These are phyloP conservation scores for Sarcoramphus papa DNA, from an alignment of 2,797 vertebrate genomes.

Conservation along the genomic window DNA sequence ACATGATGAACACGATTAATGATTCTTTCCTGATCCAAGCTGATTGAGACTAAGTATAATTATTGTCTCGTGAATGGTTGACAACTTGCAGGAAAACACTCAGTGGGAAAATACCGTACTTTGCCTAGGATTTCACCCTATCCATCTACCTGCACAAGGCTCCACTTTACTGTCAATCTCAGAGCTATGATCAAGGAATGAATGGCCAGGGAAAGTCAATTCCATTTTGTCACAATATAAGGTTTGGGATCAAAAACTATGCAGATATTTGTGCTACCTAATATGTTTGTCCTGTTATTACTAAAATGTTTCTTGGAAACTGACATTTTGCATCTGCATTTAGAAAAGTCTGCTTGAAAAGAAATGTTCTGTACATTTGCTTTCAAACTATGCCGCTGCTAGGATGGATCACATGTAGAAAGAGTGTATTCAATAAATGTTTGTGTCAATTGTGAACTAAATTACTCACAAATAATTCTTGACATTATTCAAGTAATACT, in stretches of 20 bases:
- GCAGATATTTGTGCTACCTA: not conserved
- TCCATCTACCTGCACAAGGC: not conserved
- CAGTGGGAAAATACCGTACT: not conserved
- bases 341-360: not conserved
- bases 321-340: not conserved
- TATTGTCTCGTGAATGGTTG: not conserved
- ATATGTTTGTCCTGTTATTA: not conserved
- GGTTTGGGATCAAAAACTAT: not conserved
- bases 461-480: slow-evolving; percentile 12
- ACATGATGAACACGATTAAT: not conserved
- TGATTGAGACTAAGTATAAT: not conserved
- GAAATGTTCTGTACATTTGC: not conserved
- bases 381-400: not conserved
- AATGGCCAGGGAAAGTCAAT: not conserved
- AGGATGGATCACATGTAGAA: not conserved
- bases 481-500: not conserved
- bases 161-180: not conserved
- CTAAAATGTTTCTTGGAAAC: not conserved
- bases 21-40: not conserved
- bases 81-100: not conserved
- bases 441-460: not conserved
- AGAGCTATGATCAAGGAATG: not conserved
- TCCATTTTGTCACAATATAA: not conserved
- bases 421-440: not conserved
- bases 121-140: not conserved